phyloP scores from a whole-genome alignment of 2,113 vertebrate species.

The Phasianus colchicus region DNA sequence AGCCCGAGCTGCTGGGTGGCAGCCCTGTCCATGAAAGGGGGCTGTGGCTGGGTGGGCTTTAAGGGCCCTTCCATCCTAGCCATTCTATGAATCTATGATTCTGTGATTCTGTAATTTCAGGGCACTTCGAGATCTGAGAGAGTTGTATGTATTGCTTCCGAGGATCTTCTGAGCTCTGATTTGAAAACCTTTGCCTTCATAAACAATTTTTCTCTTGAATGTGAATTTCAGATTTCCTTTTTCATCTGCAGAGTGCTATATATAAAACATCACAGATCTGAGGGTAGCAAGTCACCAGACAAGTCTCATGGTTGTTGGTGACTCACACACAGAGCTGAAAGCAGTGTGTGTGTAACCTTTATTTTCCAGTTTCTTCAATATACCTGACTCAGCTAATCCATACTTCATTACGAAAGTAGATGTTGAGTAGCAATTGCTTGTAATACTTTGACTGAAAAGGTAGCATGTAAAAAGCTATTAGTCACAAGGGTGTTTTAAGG shows the following conservation, averaged over 20 bases:
- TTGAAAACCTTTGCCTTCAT: conserved; percentile 28
- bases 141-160: not conserved
- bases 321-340: not conserved
- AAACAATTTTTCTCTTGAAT: conserved; percentile 13
- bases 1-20: not conserved
- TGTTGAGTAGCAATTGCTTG: not conserved
- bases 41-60: not conserved
- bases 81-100: not conserved
- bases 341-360: too few relatives aligned
- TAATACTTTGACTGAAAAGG: not conserved
- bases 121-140: not conserved
- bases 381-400: not conserved
- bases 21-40: not conserved
- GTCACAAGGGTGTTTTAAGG: not conserved
- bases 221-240: conserved; percentile 27
- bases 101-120: not conserved
- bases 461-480: not conserved
- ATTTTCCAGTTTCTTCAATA: not conserved
- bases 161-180: not conserved
- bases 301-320: not conserved
- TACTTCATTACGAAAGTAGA: not conserved
- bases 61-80: not conserved
- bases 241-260: conserved; percentile 17
- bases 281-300: not conserved
- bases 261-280: not conserved